Base-by-base conservation (phyloP, 2,888 invertebrate species). In the Noctua janthe region DNA sequence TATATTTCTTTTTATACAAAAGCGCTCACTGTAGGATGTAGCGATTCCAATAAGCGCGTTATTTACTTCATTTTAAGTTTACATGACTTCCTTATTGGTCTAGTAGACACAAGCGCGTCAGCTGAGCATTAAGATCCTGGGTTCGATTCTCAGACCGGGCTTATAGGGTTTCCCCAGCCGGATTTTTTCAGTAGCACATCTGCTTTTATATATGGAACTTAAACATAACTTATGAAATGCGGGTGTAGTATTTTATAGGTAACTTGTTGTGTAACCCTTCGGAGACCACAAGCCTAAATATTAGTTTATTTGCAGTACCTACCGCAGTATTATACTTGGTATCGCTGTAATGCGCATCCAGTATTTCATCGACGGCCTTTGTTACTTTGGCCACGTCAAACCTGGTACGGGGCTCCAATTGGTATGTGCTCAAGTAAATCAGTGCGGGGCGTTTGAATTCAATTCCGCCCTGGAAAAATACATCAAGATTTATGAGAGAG, bases 361-460 rank as follows among this genome's bases (percentile, higher is more conserved):
- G 83, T 11, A 92, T 49, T 6, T 85, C 88, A 2, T 95, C 89
- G 13, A 92, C 86, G 2, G 90, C 90, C 5, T 88, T 78, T 43
- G 67, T 89, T 0, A 96, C 94, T 0, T 76, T 62, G 0, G 90
- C 73, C 0, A 91, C 62, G 69, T 95, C 86, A 72, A 95, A 96
- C 54, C 35, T 87, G 5, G 23, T 5, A 13, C n/a, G 78, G 0
- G 96, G 93, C 0, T 94, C 94, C 75, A 96, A 76, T 82, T 96
- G 97, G 81, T 94, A 97, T 0, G 96, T 96, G 11, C 94, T 94
- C 1, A 94, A 73, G 71, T 86, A 96, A 0, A 93, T 0, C 59
- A 95, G 51, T 0, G 90, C 89, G 0, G 97, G 97, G 0, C 96
- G 93, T 81, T 95, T 96, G 84, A 92, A 96, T 81, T 96, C 97